These are phyloP conservation scores for Therioaphis trifolii DNA, from an alignment of 2,888 invertebrate species.

Conservation along the genomic window DNA sequence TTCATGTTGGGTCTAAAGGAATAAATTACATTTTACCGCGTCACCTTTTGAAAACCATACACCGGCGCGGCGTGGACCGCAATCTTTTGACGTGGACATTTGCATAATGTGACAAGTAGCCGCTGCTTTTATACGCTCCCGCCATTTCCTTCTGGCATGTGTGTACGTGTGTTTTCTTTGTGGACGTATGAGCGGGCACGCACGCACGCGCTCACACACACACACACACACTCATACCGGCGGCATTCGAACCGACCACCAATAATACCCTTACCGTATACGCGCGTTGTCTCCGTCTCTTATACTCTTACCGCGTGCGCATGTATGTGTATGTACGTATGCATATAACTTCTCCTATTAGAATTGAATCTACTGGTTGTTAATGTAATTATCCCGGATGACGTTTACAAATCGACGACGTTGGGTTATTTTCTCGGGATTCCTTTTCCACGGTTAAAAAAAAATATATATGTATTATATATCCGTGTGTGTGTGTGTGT, in stretches of 20 bases:
- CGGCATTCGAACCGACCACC: conserved; percentile 26
- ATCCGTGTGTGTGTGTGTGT: no score
- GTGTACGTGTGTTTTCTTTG: no score
- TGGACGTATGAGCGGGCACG: no score
- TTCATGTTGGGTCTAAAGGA: conserved; percentile 40
- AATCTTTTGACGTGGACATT: conserved; percentile 54
- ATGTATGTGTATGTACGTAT: neutral
- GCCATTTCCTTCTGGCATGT: neutral
- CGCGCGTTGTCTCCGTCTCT: neutral
- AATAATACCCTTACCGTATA: conserved; percentile 13
- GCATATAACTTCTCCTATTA: conserved; percentile 18
- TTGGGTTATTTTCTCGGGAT: conserved; percentile 22
- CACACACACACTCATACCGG: neutral
- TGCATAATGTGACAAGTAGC: conserved; percentile 61
- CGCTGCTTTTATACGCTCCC: conserved; percentile 20
- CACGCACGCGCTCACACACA: neutral
- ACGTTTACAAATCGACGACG: conserved; percentile 60
- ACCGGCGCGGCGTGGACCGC: conserved; percentile 6
- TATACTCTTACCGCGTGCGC: neutral
- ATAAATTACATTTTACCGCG: conserved; percentile 58
- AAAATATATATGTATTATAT: conserved; percentile 26
- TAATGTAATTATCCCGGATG: conserved; percentile 59
- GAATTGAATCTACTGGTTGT: conserved; percentile 52
- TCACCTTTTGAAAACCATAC: conserved; percentile 43
- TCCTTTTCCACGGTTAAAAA: conserved; percentile 39